A percentile compares a stretch with the other conserved stretches of the same genome.
Evolutionary conservation across 2,797 vertebrate genomes (phyloP).

Genomic region (Ataeniobius toweri): DNA sequence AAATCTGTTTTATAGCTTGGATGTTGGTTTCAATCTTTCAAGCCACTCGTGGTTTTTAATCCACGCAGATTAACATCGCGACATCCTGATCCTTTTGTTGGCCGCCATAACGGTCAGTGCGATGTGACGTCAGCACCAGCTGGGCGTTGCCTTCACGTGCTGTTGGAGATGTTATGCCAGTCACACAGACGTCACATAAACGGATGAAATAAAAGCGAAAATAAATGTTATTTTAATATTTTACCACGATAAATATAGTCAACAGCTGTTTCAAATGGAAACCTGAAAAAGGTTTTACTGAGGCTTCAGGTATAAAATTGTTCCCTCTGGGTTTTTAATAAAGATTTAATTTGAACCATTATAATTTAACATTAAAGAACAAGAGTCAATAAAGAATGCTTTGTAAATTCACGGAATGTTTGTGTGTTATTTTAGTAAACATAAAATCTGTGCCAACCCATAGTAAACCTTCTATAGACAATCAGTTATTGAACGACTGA

Average conservation of each 20-base stretch:
- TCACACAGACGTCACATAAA: background rate
- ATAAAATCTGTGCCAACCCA: background rate
- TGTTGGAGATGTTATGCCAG: conserved; percentile 14
- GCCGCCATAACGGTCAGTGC: conserved; percentile 51
- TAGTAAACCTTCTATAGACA: background rate
- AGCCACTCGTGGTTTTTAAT: conserved; percentile 27
- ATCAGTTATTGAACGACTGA: background rate
- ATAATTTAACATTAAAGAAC: background rate
- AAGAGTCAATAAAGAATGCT: background rate
- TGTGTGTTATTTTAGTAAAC: background rate
- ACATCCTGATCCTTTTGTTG: conserved; percentile 63
- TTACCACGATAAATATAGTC: background rate
- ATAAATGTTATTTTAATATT: background rate
- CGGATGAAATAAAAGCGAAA: background rate
- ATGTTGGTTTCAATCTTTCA: conserved; percentile 10
- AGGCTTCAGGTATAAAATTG: background rate
- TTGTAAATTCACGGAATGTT: background rate
- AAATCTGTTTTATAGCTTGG: background rate
- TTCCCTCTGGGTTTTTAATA: background rate
- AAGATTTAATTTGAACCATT: background rate
- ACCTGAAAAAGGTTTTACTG: background rate
- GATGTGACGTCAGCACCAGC: conserved; percentile 53
- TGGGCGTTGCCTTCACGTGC: conserved; percentile 38
- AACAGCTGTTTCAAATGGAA: background rate
- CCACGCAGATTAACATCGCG: conserved; percentile 34